Evolutionary conservation across 2,888 invertebrate genomes (phyloP).

Genomic region (Bedellia somnulentella): DNA sequence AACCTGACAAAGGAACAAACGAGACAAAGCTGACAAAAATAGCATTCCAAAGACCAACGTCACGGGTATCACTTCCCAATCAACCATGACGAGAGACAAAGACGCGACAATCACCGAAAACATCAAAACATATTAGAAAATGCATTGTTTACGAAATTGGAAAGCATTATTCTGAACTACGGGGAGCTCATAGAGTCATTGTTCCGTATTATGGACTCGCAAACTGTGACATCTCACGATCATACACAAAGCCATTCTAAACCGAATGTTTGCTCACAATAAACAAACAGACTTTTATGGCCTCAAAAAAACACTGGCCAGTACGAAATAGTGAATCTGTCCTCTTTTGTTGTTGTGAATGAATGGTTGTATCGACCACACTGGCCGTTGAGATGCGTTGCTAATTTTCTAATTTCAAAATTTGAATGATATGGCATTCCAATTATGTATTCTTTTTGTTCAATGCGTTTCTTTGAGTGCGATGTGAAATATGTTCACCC

Average conservation of each 20-base stretch:
- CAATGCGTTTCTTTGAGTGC: conserved; percentile 1
- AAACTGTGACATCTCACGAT: conserved; percentile 19
- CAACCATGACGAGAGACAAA: conserved; percentile 24
- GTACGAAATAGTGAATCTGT: conserved; percentile 9
- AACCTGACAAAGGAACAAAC: conserved; percentile 16
- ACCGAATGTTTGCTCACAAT: conserved; percentile 28
- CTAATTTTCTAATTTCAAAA: conserved; percentile 43
- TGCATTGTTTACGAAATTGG: conserved; percentile 47
- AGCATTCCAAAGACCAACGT: conserved; percentile 20
- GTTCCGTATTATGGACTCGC: conserved; percentile 21
- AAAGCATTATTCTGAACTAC: conserved; percentile 32
- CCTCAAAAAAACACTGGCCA: conserved; percentile 13
- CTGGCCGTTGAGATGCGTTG: conserved; percentile 39
- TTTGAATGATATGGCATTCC: conserved; percentile 15
- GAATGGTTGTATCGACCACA: conserved; percentile 46
- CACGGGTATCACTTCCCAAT: conserved; percentile 40
- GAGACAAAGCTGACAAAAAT: conserved; percentile 22
- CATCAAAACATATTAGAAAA: conserved; percentile 56
- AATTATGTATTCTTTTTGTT: conserved; percentile 9
- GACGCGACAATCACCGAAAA: conserved; percentile 29
- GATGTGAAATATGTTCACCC: conserved; percentile 1
- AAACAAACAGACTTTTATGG: conserved; percentile 21
- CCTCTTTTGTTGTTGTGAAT: conserved; percentile 23
- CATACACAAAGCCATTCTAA: conserved; percentile 16
- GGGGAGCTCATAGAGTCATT: conserved; percentile 33